These are phyloP conservation scores for Lanistes nyassanus DNA, from an alignment of 1,140 invertebrate species.

Conservation along the genomic window DNA sequence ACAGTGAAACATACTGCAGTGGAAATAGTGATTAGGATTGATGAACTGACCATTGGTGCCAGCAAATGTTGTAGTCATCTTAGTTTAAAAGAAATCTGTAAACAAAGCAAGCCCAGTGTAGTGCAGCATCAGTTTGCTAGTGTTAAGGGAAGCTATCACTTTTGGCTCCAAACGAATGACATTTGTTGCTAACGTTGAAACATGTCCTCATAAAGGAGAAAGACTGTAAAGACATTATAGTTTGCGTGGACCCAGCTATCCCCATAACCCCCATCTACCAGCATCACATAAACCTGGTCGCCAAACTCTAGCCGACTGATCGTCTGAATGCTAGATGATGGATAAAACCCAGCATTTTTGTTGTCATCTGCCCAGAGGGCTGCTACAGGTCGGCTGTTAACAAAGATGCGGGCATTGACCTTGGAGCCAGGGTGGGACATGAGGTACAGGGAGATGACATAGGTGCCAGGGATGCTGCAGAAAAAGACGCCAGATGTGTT, in stretches of 20 bases:
- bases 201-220: slow-evolving; percentile 42
- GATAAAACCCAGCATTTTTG: slow-evolving; percentile 43
- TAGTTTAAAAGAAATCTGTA: too few species aligned
- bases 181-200: slow-evolving; percentile 14
- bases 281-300: slow-evolving; percentile 47
- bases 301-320: slow-evolving; percentile 43
- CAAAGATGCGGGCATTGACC: slow-evolving; percentile 41
- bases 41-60: too few species aligned
- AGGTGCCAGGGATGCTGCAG: slow-evolving; percentile 42
- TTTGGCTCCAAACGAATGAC: background rate
- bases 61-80: too few species aligned
- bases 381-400: slow-evolving; percentile 45
- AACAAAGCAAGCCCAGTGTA: background rate
- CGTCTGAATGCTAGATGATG: slow-evolving; percentile 44
- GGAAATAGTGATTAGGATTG: too few species aligned
- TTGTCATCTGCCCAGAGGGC: slow-evolving; percentile 48
- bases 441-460: slow-evolving; percentile 43
- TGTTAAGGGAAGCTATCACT: background rate
- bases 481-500: slow-evolving; percentile 45
- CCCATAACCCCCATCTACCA: slow-evolving; percentile 45
- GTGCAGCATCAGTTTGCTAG: background rate
- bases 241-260: slow-evolving; percentile 51
- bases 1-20: too few species aligned
- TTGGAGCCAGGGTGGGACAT: slow-evolving; percentile 50
- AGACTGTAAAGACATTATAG: slow-evolving; percentile 46